These are phyloP conservation scores for Allophyes oxyacanthae DNA, from an alignment of 2,888 invertebrate species.

Conservation along the genomic window DNA sequence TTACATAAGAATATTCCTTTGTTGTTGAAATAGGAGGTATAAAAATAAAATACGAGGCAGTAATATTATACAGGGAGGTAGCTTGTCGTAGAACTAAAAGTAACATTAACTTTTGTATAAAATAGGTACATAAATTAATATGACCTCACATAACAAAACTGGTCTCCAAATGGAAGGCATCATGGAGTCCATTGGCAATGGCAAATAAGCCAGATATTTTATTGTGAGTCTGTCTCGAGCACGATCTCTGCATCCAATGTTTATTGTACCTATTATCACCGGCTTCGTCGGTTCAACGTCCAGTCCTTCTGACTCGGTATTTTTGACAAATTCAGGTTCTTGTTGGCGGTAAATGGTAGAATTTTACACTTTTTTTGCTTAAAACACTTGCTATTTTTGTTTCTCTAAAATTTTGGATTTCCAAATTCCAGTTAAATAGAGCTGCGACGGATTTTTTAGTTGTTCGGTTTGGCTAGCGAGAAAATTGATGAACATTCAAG, in stretches of 20 bases:
- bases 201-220: slow-evolving; percentile 83
- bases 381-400: slow-evolving; percentile 14
- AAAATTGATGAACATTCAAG: too few species aligned
- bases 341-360: slow-evolving; percentile 11
- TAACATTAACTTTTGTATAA: too few species aligned
- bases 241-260: slow-evolving; percentile 81
- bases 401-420: slow-evolving; percentile 18
- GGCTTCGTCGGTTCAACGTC: slow-evolving; percentile 81
- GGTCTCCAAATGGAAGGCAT: slow-evolving; percentile 69
- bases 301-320: slow-evolving; percentile 60
- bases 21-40: neutral
- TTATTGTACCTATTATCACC: slow-evolving; percentile 81
- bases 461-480: too few species aligned
- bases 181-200: slow-evolving; percentile 78
- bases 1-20: neutral
- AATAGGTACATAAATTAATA: slow-evolving; percentile 15
- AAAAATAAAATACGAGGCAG: neutral
- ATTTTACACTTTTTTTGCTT: slow-evolving; percentile 32
- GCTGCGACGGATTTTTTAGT: neutral
- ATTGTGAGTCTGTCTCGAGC: slow-evolving; percentile 79
- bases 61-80: neutral
- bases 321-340: slow-evolving; percentile 56
- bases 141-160: slow-evolving; percentile 52
- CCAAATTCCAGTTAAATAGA: slow-evolving; percentile 8
- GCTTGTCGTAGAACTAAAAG: too few species aligned